These are phyloP conservation scores for Aptenodytes forsteri DNA, from an alignment of 2,113 vertebrate species.

Conservation along the genomic window DNA sequence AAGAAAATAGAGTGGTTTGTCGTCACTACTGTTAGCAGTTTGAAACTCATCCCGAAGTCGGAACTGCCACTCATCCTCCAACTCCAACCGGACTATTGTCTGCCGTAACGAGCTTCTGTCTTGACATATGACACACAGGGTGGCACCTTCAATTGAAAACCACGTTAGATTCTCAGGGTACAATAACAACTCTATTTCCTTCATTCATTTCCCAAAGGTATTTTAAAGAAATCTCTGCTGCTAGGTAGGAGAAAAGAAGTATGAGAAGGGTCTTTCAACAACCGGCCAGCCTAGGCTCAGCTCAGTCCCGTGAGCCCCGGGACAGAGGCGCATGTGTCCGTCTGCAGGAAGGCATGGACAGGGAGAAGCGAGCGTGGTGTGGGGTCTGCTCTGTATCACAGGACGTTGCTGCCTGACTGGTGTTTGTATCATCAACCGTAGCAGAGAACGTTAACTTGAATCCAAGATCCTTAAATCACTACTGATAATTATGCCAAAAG, in stretches of 20 bases:
- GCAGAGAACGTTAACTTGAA: not conserved
- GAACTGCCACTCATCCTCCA: slow-evolving; percentile 99
- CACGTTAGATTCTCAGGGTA: not conserved
- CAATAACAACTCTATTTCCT: fast-evolving
- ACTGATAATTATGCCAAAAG: not conserved
- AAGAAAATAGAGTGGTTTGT: slow-evolving; percentile 94
- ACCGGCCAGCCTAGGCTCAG: fast-evolving
- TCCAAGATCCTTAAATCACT: not conserved
- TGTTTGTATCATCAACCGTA: not conserved
- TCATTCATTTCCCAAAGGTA: not conserved
- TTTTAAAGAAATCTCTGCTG: not conserved
- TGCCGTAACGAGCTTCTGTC: slow-evolving; percentile 95
- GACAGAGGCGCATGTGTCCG: fast-evolving
- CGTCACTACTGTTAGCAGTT: slow-evolving; percentile 95
- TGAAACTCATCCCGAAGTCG: slow-evolving; percentile 97
- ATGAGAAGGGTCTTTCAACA: not conserved
- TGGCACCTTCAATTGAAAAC: slow-evolving; percentile 84
- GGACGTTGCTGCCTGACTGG: not conserved
- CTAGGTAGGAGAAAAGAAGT: not conserved
- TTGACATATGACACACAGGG: slow-evolving; percentile 97
- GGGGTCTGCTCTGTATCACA: not conserved
- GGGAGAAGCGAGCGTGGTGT: fast-evolving
- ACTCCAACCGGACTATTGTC: slow-evolving; percentile 91
- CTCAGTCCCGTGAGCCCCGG: not conserved
- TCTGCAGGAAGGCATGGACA: not conserved